These are phyloP conservation scores for Hylaeus volcanicus DNA, from an alignment of 1,140 invertebrate species.

Conservation along the genomic window DNA sequence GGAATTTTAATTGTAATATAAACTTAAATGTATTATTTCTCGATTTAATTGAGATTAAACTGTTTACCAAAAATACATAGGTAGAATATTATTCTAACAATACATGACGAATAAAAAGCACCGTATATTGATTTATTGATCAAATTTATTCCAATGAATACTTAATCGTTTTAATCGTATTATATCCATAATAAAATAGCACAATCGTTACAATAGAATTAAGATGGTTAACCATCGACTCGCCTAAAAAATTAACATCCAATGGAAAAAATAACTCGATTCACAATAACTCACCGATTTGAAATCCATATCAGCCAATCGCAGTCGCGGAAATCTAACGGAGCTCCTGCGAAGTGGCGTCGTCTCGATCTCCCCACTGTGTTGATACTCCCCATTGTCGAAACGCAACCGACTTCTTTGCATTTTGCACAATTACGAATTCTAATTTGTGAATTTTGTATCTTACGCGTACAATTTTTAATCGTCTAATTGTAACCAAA, in stretches of 20 bases:
- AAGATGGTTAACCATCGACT: too few relatives aligned
- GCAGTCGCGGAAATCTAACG: not conserved
- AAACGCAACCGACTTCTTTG: not conserved
- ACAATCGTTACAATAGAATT: not conserved
- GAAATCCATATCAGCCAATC: conserved; percentile 15
- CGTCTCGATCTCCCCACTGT: not conserved
- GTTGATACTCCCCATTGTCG: too few relatives aligned
- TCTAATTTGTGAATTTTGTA: not conserved
- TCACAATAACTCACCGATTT: conserved; percentile 43
- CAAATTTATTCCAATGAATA: too few relatives aligned
- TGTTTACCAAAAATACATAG: not conserved
- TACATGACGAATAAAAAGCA: too few relatives aligned
- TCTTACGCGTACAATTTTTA: not conserved
- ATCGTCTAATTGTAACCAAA: too few relatives aligned
- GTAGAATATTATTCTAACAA: too few relatives aligned
- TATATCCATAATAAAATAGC: too few relatives aligned
- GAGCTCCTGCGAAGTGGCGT: not conserved
- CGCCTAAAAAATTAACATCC: not conserved
- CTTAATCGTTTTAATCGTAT: too few relatives aligned
- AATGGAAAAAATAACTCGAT: too few relatives aligned
- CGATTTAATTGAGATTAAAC: not conserved
- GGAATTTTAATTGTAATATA: too few relatives aligned
- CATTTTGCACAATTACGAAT: not conserved
- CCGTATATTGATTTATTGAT: too few relatives aligned
- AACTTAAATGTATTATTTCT: too few relatives aligned